phyloP scores from a whole-genome alignment of 2,888 invertebrate species.

The Harpalus rubripes region DNA sequence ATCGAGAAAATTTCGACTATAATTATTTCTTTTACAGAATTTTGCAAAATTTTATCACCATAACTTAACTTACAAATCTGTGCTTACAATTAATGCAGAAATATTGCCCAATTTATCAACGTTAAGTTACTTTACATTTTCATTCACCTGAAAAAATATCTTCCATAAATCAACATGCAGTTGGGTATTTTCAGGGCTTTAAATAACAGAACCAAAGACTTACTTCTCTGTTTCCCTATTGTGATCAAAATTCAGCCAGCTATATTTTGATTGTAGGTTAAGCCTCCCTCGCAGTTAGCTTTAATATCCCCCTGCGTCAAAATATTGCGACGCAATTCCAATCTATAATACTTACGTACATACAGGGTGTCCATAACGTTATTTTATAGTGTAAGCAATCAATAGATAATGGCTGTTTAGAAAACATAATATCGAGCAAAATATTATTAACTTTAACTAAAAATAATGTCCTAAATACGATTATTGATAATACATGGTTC shows the following conservation, averaged over 20 bases:
- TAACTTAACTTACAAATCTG: not conserved
- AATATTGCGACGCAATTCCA: conserved; percentile 23
- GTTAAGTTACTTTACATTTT: not conserved
- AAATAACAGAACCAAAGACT: conserved; percentile 4
- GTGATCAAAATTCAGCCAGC: conserved; percentile 37
- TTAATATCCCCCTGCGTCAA: conserved; percentile 18
- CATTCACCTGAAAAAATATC: conserved; percentile 10
- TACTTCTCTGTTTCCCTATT: conserved; percentile 1
- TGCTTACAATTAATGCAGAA: not conserved
- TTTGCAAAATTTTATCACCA: too few species aligned
- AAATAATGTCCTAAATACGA: too few species aligned
- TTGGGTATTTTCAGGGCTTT: conserved; percentile 22
- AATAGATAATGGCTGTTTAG: too few species aligned
- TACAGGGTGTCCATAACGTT: not conserved
- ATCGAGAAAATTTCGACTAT: too few species aligned
- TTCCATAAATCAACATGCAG: conserved; percentile 6
- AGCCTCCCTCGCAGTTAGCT: conserved; percentile 14
- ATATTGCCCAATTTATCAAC: not conserved
- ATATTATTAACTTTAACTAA: too few species aligned
- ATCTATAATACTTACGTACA: not conserved
- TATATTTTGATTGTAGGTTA: conserved; percentile 45
- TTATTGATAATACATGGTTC: too few species aligned
- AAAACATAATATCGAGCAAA: too few species aligned
- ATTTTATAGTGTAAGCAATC: not conserved
- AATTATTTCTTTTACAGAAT: too few species aligned